Conservation (phyloP, 2,797 vertebrate species). For the Taenioides sp. region DNA sequence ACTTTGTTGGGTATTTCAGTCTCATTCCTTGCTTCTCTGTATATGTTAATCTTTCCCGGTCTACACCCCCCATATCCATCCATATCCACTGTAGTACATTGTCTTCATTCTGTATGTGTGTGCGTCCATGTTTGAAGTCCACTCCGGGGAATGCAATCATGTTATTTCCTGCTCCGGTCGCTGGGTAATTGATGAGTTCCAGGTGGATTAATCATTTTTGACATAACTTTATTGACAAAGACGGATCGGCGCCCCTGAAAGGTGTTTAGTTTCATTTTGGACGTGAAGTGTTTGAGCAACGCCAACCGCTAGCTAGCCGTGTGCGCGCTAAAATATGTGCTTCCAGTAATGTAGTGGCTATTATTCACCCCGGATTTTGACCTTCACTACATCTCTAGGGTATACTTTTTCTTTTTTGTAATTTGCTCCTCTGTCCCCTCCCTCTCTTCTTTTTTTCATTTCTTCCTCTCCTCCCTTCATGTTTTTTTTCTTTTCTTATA, state of each 20-base stretch:
- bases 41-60: neutral
- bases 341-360: constrained; percentile 42
- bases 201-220: constrained; percentile 57
- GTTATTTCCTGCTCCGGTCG: constrained; percentile 58
- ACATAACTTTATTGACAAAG: constrained; percentile 72
- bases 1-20: neutral
- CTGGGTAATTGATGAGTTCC: constrained; percentile 63
- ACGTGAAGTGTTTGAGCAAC: constrained; percentile 51
- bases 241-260: constrained; percentile 56
- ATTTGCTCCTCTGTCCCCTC: constrained; percentile 23
- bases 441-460: constrained; percentile 27
- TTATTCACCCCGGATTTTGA: constrained; percentile 70
- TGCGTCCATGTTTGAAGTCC: constrained; percentile 13
- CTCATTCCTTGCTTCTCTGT: neutral
- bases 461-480: constrained; percentile 10
- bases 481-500: constrained; percentile 17
- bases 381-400: constrained; percentile 66
- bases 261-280: constrained; percentile 60
- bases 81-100: neutral
- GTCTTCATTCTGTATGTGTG: neutral
- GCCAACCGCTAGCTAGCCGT: neutral
- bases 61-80: neutral
- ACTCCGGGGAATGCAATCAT: constrained; percentile 60
- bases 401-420: constrained; percentile 52
- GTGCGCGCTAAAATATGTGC: constrained; percentile 17